Conservation (phyloP, 2,797 vertebrate genomes). For the Natrix natrix region DNA sequence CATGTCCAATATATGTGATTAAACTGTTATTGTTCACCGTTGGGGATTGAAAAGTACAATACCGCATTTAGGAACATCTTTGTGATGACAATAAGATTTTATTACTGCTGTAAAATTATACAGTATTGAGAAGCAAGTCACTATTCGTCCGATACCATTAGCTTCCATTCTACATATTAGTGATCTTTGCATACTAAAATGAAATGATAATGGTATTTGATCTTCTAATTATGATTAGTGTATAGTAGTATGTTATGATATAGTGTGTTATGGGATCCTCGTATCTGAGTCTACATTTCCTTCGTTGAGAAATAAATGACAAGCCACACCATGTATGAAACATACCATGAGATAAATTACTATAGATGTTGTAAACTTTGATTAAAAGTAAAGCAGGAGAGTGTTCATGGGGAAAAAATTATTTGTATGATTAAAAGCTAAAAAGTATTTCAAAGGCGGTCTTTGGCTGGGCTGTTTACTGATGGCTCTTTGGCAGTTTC, state of each 20-base stretch:
- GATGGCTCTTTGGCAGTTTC: too few species aligned
- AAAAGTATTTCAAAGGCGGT: neutral
- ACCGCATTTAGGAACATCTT: neutral
- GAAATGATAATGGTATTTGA: neutral
- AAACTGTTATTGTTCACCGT: neutral
- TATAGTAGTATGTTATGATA: neutral
- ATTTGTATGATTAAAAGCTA: neutral
- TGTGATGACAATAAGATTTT: neutral
- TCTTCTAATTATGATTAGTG: neutral
- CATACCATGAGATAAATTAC: neutral
- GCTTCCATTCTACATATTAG: neutral
- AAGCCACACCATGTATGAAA: constrained; percentile 11
- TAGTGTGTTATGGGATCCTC: neutral
- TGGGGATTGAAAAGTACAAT: neutral
- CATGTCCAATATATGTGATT: neutral
- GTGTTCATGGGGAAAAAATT: neutral
- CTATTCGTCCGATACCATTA: neutral
- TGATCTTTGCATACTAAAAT: neutral
- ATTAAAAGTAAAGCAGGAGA: neutral
- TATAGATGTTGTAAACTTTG: constrained; percentile 27
- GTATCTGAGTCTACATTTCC: constrained; percentile 11
- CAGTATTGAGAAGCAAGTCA: neutral
- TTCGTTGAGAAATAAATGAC: constrained; percentile 21
- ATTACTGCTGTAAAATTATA: neutral
- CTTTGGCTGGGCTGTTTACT: too few species aligned